phyloP scores from a whole-genome alignment of 2,113 vertebrate species.

The Rhadina sibilatrix region DNA sequence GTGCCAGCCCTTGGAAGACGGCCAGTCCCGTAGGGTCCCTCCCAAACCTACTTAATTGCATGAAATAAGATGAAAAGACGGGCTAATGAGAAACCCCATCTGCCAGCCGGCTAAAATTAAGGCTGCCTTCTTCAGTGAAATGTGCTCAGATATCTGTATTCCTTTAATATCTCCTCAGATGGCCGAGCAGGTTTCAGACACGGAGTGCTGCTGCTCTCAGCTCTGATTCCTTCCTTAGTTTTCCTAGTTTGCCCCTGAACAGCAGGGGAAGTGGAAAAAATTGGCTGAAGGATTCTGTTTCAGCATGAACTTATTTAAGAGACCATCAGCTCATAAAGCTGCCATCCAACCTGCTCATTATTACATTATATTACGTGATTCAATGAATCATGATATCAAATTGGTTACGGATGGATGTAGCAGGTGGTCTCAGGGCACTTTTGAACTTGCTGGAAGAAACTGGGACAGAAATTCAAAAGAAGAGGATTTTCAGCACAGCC shows the following conservation, averaged over 20 bases:
- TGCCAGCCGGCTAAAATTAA: constrained; percentile 49
- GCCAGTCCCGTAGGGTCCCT: neutral
- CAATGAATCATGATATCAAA: neutral
- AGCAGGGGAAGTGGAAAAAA: constrained; percentile 28
- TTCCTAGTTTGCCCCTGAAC: neutral
- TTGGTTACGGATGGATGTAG: neutral
- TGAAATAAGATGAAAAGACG: constrained; percentile 53
- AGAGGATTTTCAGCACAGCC: neutral
- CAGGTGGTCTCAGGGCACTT: constrained; percentile 15
- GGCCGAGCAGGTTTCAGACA: neutral
- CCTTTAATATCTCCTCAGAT: neutral
- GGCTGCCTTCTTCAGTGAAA: constrained; percentile 3
- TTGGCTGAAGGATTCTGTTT: constrained; percentile 27
- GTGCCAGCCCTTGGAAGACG: neutral
- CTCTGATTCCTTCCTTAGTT: neutral
- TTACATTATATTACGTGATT: constrained; percentile 7
- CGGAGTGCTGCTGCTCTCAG: neutral
- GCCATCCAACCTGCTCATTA: constrained; percentile 24
- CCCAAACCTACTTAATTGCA: constrained; percentile 46
- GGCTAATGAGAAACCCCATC: constrained; percentile 60
- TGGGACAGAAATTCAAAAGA: neutral
- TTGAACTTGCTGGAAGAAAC: neutral
- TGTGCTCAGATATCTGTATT: constrained; percentile 6
- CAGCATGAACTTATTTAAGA: constrained; percentile 32
- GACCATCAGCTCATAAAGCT: constrained; percentile 34